phyloP scores from a whole-genome alignment of 2,888 invertebrate genomes.

The Megaustenia siamemsis region DNA sequence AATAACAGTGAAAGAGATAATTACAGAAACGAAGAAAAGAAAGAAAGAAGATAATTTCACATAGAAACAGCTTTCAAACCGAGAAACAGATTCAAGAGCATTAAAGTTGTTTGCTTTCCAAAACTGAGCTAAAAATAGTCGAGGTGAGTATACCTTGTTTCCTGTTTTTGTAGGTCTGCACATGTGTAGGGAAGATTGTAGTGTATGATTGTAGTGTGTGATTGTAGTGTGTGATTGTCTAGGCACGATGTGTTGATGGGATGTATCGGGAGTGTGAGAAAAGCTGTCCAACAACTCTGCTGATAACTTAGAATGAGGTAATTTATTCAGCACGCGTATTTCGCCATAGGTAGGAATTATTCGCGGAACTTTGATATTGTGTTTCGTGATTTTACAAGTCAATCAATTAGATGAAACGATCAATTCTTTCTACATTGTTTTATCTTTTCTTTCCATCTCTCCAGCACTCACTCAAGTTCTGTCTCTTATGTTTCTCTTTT shows the following conservation, averaged over 20 bases:
- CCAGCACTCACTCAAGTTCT: no score
- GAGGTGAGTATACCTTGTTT: neutral
- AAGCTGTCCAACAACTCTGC: neutral
- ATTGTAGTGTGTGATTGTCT: neutral
- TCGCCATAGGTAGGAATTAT: no score
- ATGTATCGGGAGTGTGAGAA: neutral
- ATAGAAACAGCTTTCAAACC: neutral
- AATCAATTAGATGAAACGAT: no score
- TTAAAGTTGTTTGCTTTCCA: neutral
- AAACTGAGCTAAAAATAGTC: neutral
- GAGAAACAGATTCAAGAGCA: neutral
- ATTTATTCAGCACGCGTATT: no score
- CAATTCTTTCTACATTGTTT: no score
- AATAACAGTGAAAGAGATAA: neutral
- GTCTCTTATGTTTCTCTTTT: no score
- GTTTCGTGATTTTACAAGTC: no score
- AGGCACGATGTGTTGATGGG: neutral
- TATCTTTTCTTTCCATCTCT: no score
- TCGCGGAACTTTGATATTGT: no score
- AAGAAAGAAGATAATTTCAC: neutral
- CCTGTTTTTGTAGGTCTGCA: neutral
- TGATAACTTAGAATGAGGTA: no score
- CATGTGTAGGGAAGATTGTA: neutral
- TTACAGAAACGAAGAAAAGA: neutral
- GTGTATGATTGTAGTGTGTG: neutral